These are phyloP conservation scores for Nebria ingens DNA, from an alignment of 1,140 invertebrate genomes.

Conservation along the genomic window DNA sequence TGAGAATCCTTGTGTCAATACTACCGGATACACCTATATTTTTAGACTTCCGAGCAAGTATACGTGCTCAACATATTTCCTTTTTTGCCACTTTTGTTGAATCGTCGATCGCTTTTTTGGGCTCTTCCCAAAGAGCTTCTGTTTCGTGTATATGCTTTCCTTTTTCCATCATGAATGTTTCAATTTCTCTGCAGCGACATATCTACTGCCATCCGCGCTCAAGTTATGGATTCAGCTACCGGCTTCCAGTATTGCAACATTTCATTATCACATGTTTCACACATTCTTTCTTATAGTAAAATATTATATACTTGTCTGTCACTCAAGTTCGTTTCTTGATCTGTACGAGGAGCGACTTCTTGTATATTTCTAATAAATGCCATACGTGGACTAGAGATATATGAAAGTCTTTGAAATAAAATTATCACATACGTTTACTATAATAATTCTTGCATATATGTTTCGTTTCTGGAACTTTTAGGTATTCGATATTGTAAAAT, in stretches of 20 bases:
- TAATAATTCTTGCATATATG: no score
- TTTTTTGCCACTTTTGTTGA: not conserved
- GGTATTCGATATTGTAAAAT: no score
- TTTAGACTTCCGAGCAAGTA: not conserved
- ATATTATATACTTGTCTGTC: not conserved
- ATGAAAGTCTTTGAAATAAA: no score
- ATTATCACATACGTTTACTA: no score
- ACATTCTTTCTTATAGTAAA: not conserved
- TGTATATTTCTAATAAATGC: no score
- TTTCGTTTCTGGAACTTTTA: no score
- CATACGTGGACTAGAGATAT: no score
- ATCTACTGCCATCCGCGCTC: not conserved
- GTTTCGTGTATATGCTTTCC: not conserved
- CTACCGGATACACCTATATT: not conserved
- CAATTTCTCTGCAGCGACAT: not conserved
- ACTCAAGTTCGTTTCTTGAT: no score
- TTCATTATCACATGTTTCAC: not conserved
- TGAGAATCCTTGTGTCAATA: no score
- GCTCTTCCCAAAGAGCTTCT: no score
- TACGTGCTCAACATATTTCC: not conserved
- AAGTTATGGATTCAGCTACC: not conserved
- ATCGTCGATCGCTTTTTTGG: not conserved
- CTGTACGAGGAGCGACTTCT: no score
- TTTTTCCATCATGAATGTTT: conserved; percentile 3
- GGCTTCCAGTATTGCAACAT: not conserved